Conservation (phyloP, 2,113 vertebrate genomes). For the Solenodon paradoxus region DNA sequence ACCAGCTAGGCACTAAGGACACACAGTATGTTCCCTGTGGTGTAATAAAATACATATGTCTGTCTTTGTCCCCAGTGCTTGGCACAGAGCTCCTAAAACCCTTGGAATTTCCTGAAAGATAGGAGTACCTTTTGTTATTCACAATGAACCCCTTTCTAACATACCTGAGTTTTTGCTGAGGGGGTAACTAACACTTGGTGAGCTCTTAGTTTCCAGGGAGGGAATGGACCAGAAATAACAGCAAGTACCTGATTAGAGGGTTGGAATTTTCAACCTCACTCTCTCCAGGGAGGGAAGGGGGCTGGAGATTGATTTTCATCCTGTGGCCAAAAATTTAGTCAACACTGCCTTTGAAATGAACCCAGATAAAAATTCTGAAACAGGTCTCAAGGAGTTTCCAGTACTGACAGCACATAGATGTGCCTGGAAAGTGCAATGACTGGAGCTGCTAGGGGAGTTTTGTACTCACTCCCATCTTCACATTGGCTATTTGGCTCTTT, state of each 20-base stretch:
- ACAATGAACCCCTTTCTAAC: background rate
- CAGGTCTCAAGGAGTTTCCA: background rate
- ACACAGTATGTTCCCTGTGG: background rate
- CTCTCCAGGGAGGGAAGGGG: background rate
- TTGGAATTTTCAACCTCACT: background rate
- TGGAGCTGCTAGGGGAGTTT: too few relatives aligned
- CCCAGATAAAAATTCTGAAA: background rate
- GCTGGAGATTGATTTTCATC: background rate
- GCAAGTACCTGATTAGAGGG: background rate
- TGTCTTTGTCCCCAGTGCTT: background rate
- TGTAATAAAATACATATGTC: background rate
- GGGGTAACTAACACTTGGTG: background rate
- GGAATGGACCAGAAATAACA: background rate
- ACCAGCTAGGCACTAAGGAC: background rate
- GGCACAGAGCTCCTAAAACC: background rate
- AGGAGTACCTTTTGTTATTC: background rate
- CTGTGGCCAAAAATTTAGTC: background rate
- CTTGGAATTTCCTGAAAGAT: background rate
- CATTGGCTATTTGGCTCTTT: background rate
- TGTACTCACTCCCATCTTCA: background rate
- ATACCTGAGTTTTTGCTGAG: background rate
- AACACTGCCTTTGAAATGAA: background rate
- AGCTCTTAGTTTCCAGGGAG: background rate
- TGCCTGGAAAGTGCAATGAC: background rate
- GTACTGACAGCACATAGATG: too few relatives aligned